Percentiles rank a stretch among this genome's conserved stretches.
Evolutionary conservation across 2,113 vertebrate genomes (phyloP).

Genomic region (Corvus cornix): DNA sequence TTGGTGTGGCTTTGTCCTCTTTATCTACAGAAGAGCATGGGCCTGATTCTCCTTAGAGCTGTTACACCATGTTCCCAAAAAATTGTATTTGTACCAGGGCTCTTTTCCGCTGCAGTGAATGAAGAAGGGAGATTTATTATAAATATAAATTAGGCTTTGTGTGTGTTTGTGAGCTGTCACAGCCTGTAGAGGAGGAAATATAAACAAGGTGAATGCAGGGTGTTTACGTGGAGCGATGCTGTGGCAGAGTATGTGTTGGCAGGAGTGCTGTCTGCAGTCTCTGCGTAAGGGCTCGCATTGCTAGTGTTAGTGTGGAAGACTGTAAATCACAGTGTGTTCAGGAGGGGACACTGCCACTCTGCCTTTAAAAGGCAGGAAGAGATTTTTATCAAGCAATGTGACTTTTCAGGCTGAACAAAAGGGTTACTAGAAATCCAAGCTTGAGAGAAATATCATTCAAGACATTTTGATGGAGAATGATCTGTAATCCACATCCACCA

Average conservation of each 20-base stretch:
- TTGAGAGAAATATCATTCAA: background rate
- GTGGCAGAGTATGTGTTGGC: conserved; percentile 9
- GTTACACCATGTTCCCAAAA: background rate
- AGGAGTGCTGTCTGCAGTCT: conserved; percentile 22
- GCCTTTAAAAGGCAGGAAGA: conserved; percentile 6
- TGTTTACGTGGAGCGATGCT: conserved; percentile 1
- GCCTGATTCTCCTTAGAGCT: background rate
- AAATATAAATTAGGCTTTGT: conserved; percentile 39
- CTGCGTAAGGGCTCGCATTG: background rate
- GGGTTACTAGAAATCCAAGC: background rate
- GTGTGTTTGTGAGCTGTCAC: background rate
- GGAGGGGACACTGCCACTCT: conserved; percentile 42
- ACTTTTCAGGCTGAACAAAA: background rate
- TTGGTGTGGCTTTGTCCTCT: background rate
- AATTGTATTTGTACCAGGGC: background rate
- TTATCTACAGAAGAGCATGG: background rate
- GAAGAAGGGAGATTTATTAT: conserved; percentile 17
- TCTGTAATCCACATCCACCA: background rate
- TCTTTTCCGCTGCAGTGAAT: background rate
- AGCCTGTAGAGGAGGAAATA: background rate
- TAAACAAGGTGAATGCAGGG: conserved; percentile 32
- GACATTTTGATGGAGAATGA: background rate
- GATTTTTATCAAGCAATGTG: background rate
- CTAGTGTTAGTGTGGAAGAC: background rate
- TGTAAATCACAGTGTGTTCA: conserved; percentile 39